Conservation (phyloP, 2,888 invertebrate species). For the Incurvaria masculella region DNA sequence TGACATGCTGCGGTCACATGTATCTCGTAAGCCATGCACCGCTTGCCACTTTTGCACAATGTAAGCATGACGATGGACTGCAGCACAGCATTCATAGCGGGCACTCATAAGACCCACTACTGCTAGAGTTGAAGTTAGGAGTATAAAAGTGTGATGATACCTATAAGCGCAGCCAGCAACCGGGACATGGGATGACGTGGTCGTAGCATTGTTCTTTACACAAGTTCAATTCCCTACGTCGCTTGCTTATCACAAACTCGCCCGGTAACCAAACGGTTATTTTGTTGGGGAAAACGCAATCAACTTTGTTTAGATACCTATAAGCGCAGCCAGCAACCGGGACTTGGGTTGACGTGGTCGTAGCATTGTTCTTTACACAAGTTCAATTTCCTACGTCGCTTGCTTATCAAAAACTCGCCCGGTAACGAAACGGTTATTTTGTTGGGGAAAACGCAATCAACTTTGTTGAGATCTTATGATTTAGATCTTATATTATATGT, state of each 20-base stretch:
- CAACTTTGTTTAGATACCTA: slow-evolving; percentile 1
- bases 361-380: slow-evolving; percentile 3
- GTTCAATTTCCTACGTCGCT: slow-evolving; percentile 4
- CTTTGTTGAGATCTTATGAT: no score
- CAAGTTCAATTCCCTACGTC: slow-evolving; percentile 3
- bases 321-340: slow-evolving; percentile 1
- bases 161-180: slow-evolving; percentile 2
- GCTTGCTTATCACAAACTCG: slow-evolving; percentile 8
- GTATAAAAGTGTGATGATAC: slow-evolving; percentile 4
- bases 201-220: slow-evolving; percentile 2
- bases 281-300: slow-evolving; percentile 2
- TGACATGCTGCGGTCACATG: slow-evolving; percentile 4
- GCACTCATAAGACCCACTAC: slow-evolving; percentile 6
- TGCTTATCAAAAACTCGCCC: slow-evolving; percentile 7
- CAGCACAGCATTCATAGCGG: slow-evolving; percentile 7
- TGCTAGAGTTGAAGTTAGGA: slow-evolving; percentile 2
- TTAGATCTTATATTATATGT: no score
- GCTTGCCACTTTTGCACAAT: no score
- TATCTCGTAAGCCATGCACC: no score
- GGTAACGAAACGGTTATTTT: slow-evolving; percentile 2
- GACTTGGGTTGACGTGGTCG: no score
- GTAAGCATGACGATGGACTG: slow-evolving; percentile 7
- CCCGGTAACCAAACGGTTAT: no score
- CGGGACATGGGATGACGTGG: no score
- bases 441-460: slow-evolving; percentile 2